Evolutionary conservation across 2,888 invertebrate genomes (phyloP), one percentile per base, ranked within the genome.

Genomic region (Litoditis marina): DNA sequence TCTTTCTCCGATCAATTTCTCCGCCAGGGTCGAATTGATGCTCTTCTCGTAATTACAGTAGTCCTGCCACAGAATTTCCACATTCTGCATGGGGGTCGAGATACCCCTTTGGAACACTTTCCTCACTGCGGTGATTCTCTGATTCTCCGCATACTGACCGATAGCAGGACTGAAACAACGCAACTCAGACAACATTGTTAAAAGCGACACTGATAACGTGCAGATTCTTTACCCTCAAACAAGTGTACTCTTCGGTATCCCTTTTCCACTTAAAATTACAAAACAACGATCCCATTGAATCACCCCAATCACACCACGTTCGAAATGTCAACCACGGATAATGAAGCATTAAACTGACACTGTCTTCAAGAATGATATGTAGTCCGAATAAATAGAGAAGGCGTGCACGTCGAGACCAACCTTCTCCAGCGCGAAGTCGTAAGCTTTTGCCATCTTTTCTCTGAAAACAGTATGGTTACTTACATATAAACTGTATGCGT

Each of bases 391-490:
- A 66, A 99, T 92, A 8, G 91, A 90, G 84, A 92, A 94, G 0
- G 95, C 92, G 85, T 94, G 92, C 76, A 95, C 90, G 83, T 99
- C 98, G 89, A 98, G 90, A 0, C 98, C 98, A 73, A 99, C 95
- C 85, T 96, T 95, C 71, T 98, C 98, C 71, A 99, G 85, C 0
- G 98, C 96, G 85, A 98, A 98, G 85, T 99, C 96, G 84, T 96
- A 99, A 0, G 98, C 96, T 84, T 98, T 94, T 0, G 96, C 96
- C 91, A 99, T 92, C 86, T 95, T 96, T 84, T 98, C 98, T 83
- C 96, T 94, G 83, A 63, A 77, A 71, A 61, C 19, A 16, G 13
- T 11, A 27, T 27, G 13, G 46, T n/a, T 7, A n/a, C n/a, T n/a
- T n/a, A n/a, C n/a, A n/a, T n/a, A n/a, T n/a, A n/a, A n/a, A n/a